Conservation (phyloP, 2,888 invertebrate species). For the Cremastinae sp. region DNA sequence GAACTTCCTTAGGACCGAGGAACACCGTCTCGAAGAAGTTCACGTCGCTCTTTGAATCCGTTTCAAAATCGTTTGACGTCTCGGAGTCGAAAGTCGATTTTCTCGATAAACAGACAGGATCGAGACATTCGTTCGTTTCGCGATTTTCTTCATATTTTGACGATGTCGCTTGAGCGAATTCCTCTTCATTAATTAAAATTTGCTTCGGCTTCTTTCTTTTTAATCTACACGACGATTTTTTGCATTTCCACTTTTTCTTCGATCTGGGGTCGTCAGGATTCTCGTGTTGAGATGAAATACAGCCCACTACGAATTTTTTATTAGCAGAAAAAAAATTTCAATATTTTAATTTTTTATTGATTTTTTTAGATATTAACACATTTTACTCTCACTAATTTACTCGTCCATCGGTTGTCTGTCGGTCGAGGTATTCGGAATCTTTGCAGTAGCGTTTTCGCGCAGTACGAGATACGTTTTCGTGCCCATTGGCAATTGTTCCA, state of each 20-base stretch:
- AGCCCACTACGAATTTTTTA: slow-evolving; percentile 38
- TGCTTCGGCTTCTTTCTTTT: slow-evolving; percentile 9
- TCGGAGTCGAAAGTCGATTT: too few species aligned
- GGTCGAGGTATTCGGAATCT: slow-evolving; percentile 53
- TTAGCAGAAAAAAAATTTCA: not conserved
- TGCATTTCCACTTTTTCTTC: slow-evolving; percentile 36
- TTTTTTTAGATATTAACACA: not conserved
- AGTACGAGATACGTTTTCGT: slow-evolving; percentile 73
- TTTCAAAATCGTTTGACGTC: too few species aligned
- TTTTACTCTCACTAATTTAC: not conserved
- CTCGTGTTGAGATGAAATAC: slow-evolving; percentile 24
- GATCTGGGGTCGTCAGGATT: not conserved
- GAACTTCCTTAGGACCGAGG: slow-evolving; percentile 39
- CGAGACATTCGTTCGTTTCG: slow-evolving; percentile 1
- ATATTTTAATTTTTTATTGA: not conserved
- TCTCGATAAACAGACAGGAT: too few species aligned
- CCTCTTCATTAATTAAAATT: not conserved
- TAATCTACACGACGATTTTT: not conserved
- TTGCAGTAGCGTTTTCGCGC: slow-evolving; percentile 67
- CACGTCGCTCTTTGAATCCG: too few species aligned
- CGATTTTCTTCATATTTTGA: slow-evolving; percentile 24
- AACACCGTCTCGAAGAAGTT: slow-evolving; percentile 37
- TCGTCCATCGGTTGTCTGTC: slow-evolving; percentile 19
- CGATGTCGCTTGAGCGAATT: slow-evolving; percentile 1
- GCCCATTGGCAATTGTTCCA: slow-evolving; percentile 68